phyloP scores from a whole-genome alignment of 2,888 invertebrate species.

The Timema podura region DNA sequence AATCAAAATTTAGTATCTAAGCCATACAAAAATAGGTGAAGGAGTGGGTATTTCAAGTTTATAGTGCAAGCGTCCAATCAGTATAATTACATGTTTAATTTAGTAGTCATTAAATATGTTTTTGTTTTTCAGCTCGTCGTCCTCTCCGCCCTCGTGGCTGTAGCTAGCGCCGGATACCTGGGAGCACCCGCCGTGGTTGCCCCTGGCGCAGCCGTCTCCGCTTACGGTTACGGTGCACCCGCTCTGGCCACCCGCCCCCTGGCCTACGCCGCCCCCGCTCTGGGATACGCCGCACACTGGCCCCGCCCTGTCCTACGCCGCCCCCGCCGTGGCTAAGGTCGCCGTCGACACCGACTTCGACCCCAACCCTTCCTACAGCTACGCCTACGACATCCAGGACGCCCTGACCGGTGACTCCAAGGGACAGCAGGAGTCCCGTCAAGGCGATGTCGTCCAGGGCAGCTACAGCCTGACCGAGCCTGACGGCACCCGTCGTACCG shows the following conservation, averaged over 20 bases:
- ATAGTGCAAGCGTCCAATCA: too few relatives aligned
- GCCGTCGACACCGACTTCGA: slow-evolving; percentile 27
- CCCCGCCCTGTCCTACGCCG: not conserved
- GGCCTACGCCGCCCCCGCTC: slow-evolving; percentile 22
- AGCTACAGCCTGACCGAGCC: slow-evolving; percentile 28
- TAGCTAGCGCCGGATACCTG: too few relatives aligned
- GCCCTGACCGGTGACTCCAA: slow-evolving; percentile 30
- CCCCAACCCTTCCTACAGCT: slow-evolving; percentile 30
- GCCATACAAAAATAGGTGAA: too few relatives aligned
- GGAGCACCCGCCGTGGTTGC: too few relatives aligned
- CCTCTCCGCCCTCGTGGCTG: too few relatives aligned
- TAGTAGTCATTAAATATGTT: too few relatives aligned
- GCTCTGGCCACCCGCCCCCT: slow-evolving; percentile 22
- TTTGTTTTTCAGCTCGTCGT: too few relatives aligned
- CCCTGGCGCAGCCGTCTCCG: too few relatives aligned
- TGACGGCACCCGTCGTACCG: slow-evolving; percentile 29
- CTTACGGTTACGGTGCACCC: slow-evolving; percentile 15
- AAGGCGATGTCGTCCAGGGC: slow-evolving; percentile 29
- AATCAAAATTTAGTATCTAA: too few relatives aligned
- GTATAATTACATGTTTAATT: too few relatives aligned
- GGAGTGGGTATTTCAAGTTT: too few relatives aligned
- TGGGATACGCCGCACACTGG: not conserved
- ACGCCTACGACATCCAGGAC: slow-evolving; percentile 29
- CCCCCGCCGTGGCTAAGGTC: slow-evolving; percentile 5
- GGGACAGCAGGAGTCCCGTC: slow-evolving; percentile 26